Percentiles rank a stretch among this genome's conserved stretches.
phyloP scores from a whole-genome alignment of 2,888 invertebrate genomes.

The Polylopha cassiicola region DNA sequence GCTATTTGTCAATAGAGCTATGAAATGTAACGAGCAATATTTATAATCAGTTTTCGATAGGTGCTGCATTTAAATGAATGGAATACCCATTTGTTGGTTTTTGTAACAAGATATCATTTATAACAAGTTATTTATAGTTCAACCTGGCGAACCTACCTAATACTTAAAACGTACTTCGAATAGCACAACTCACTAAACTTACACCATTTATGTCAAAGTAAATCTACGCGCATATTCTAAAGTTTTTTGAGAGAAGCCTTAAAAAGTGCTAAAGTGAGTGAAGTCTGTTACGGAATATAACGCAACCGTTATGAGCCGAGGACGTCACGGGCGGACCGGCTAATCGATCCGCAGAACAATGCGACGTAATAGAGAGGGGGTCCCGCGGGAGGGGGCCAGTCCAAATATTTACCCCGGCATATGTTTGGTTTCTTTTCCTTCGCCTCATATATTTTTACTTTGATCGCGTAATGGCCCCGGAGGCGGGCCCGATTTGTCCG shows the following conservation, averaged over 20 bases:
- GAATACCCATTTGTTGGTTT: no score
- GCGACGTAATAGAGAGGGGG: constrained; percentile 60
- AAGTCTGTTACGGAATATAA: constrained; percentile 33
- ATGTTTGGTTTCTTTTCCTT: constrained; percentile 76
- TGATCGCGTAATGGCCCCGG: constrained; percentile 66
- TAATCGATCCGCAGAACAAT: constrained; percentile 74
- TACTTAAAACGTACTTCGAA: no score
- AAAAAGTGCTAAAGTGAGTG: constrained; percentile 22
- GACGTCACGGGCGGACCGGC: constrained; percentile 54
- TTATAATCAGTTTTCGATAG: no score
- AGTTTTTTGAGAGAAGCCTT: constrained; percentile 1
- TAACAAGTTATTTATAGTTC: no score
- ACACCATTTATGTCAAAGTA: no score
- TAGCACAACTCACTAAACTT: no score
- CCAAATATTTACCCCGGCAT: constrained; percentile 73
- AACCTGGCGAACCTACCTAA: no score
- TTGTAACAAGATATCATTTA: no score
- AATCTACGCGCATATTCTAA: no score
- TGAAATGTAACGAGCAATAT: no score
- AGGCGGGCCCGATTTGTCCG: constrained; percentile 65
- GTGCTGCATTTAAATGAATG: no score
- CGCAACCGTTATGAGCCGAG: constrained; percentile 46
- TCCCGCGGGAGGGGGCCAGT: constrained; percentile 48
- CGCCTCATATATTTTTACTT: constrained; percentile 76
- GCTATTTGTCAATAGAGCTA: no score